Base-by-base conservation (phyloP, 2,797 vertebrate genomes). In the Sebastes matsubarae region DNA sequence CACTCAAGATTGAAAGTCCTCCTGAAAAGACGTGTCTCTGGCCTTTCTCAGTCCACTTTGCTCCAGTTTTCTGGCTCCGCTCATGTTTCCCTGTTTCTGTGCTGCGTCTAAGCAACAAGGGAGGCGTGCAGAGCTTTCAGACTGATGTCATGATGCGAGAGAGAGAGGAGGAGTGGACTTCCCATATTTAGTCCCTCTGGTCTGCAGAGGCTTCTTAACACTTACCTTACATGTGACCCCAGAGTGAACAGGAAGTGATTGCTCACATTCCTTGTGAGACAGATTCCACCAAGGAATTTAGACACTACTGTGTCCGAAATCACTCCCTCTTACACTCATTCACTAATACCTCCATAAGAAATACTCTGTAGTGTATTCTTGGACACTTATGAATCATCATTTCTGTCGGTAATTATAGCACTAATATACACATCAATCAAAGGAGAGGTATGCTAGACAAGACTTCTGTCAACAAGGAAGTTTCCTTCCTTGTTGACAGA, bases 121-220 rank as follows among this genome's bases (percentile, higher is more conserved):
- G 77, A 77, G 86, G 79, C 81, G 46, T 83, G 75, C 83, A 73
- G 84, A 67, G 67, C 75, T 76, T 87, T 75, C 75, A 84, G 73
- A 65, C 83, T 92, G 89, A 94, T 92, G 91, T 93, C 93, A 94
- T 82, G 74, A 85, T 86, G 92, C 54, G 75, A 63, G 63, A 38
- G 66, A 69, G 84, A 71, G 75, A 9, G 61, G 83, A 57, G 81
- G 67, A 77, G 77, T 67, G 84, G 75, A 81, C 84, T 60, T 87
- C 69, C 92, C 93, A 93, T 93, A 92, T 95, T 93, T 93, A 93
- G 91, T 79, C 84, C 75, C 61, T 42, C 60, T 82, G 70, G 82
- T 72, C 79, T 76, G 83, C 18, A 13, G 64, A 72, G 57, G 50
- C 67, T 79, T 68, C 50, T 22, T 80, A 71, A 83, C 86, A 76